phyloP scores from a whole-genome alignment of 2,888 invertebrate genomes.

The Lasioglossum zephyrum region DNA sequence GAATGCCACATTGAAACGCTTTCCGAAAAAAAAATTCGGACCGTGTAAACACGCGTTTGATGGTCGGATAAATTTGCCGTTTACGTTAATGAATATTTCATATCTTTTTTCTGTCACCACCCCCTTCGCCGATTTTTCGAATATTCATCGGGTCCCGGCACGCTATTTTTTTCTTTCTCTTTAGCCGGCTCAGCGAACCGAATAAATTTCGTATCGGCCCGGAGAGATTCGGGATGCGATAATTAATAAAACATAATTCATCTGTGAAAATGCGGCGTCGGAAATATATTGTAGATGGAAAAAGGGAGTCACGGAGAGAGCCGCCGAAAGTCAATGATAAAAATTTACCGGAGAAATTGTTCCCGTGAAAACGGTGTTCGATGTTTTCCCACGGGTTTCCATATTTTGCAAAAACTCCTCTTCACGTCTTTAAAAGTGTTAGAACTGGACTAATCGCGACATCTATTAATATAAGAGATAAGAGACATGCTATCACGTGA shows the following conservation, averaged over 20 bases:
- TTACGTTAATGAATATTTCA: constrained; percentile 63
- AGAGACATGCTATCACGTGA: too few species aligned
- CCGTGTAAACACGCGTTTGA: constrained; percentile 34
- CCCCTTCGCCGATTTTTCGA: constrained; percentile 7
- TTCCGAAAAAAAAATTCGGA: not conserved
- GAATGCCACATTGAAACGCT: too few species aligned
- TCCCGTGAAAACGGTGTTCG: not conserved
- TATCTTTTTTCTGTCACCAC: not conserved
- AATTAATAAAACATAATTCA: constrained; percentile 41
- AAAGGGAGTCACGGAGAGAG: too few species aligned
- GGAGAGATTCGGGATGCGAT: constrained; percentile 20
- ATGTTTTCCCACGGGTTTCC: too few species aligned
- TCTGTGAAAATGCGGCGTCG: not conserved
- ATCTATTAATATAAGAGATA: too few species aligned
- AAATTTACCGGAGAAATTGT: constrained; percentile 4
- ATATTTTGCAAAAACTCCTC: too few species aligned
- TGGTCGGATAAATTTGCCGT: constrained; percentile 31
- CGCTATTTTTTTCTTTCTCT: not conserved
- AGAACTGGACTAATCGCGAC: too few species aligned
- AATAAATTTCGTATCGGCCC: constrained; percentile 8
- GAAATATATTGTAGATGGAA: not conserved
- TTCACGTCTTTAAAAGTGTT: too few species aligned
- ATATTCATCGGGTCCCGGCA: constrained; percentile 32
- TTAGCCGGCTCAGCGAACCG: not conserved
- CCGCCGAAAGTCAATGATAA: not conserved